Evolutionary conservation across 2,888 invertebrate genomes (phyloP).

Genomic region (Chorisops tibialis): DNA sequence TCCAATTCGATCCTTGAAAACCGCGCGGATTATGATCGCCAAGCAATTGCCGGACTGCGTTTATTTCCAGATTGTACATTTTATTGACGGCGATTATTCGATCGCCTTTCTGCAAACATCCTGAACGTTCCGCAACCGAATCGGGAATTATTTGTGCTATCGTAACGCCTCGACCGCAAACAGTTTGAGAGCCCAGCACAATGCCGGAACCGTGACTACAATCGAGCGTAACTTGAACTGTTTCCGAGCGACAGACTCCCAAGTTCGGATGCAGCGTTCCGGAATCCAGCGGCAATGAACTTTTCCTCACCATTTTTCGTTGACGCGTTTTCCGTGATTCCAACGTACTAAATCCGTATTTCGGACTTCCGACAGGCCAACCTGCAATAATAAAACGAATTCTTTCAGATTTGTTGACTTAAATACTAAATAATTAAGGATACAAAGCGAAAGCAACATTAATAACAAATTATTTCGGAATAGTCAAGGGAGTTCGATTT

Average conservation of each 20-base stretch:
- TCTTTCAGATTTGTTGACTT: neutral
- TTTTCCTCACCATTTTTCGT: slow-evolving; percentile 54
- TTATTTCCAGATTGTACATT: slow-evolving; percentile 63
- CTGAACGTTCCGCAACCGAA: slow-evolving; percentile 59
- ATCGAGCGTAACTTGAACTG: slow-evolving; percentile 50
- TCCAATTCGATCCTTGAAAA: slow-evolving; percentile 61
- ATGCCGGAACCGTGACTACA: slow-evolving; percentile 52
- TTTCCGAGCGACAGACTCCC: slow-evolving; percentile 50
- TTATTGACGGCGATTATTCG: slow-evolving; percentile 82
- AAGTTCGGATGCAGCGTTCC: slow-evolving; percentile 41
- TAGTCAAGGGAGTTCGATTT: too few species aligned
- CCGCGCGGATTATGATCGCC: slow-evolving; percentile 42
- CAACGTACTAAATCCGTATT: slow-evolving; percentile 58
- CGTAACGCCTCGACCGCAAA: slow-evolving; percentile 47
- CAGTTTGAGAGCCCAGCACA: slow-evolving; percentile 42
- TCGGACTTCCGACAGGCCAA: slow-evolving; percentile 51
- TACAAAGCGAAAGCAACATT: too few species aligned
- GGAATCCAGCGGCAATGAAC: slow-evolving; percentile 51
- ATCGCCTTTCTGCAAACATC: slow-evolving; percentile 76
- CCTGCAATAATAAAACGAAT: slow-evolving; percentile 29
- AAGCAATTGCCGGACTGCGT: slow-evolving; percentile 55
- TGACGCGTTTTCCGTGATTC: slow-evolving; percentile 55
- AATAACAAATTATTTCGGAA: too few species aligned
- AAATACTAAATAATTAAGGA: too few species aligned
- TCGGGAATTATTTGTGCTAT: slow-evolving; percentile 48